Percentiles rank a stretch among this genome's conserved stretches.
phyloP scores from a whole-genome alignment of 2,113 vertebrate species.

The Drymodes brunneopygia region DNA sequence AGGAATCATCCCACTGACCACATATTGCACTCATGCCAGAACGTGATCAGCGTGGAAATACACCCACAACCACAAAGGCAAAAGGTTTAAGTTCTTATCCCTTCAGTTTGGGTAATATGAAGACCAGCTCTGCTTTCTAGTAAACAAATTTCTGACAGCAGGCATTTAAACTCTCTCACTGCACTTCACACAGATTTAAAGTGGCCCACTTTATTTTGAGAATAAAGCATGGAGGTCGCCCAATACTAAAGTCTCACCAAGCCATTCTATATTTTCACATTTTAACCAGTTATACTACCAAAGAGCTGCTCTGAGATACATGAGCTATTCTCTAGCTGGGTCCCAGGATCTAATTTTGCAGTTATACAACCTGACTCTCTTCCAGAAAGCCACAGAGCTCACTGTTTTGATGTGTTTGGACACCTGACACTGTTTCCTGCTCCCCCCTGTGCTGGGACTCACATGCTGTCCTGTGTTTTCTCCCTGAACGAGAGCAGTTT shows the following conservation, averaged over 20 bases:
- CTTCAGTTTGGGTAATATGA: neutral
- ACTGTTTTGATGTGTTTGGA: neutral
- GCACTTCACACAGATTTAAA: neutral
- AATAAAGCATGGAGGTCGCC: neutral
- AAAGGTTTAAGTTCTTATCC: neutral
- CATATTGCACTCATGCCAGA: neutral
- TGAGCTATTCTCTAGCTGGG: neutral
- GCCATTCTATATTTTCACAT: neutral
- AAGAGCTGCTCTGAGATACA: neutral
- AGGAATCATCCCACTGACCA: neutral
- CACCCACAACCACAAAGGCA: neutral
- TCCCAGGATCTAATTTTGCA: neutral
- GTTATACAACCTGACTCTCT: neutral
- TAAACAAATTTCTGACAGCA: neutral
- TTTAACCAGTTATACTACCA: neutral
- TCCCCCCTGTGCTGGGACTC: neutral
- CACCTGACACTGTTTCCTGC: constrained; percentile 33
- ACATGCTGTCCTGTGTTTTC: neutral
- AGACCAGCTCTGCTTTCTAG: neutral
- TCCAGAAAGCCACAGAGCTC: neutral
- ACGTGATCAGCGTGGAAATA: neutral
- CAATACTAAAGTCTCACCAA: neutral
- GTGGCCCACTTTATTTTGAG: neutral
- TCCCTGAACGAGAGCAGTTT: neutral
- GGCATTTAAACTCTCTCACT: neutral